A percentile compares a stretch with the other conserved stretches of the same genome.
phyloP scores from a whole-genome alignment of 2,113 vertebrate species.

The Echinops telfairi region DNA sequence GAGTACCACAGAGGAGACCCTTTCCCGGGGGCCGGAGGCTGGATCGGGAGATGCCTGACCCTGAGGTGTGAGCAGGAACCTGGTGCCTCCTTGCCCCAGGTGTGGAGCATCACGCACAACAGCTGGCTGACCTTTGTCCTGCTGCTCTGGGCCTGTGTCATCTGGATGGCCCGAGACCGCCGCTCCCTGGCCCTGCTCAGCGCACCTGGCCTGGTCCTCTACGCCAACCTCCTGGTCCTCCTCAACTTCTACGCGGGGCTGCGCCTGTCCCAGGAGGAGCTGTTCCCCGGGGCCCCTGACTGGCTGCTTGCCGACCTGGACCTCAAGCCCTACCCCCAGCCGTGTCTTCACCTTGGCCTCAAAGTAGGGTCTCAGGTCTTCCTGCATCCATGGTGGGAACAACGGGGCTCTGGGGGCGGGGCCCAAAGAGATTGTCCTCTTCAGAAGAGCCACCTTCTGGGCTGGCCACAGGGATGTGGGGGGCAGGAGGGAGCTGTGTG shows the following conservation, averaged over 20 bases:
- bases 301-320: conserved; percentile 89
- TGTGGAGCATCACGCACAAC: conserved; percentile 89
- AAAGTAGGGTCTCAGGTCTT: conserved; percentile 82
- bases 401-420: not conserved
- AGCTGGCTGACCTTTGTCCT: conserved; percentile 89
- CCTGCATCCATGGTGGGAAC: not conserved
- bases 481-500: no score
- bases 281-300: conserved; percentile 85
- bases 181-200: conserved; percentile 89
- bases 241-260: conserved; percentile 88
- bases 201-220: conserved; percentile 90
- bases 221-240: conserved; percentile 88
- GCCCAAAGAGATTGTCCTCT: not conserved
- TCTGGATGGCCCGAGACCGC: conserved; percentile 88
- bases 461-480: not conserved
- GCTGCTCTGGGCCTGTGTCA: conserved; percentile 90
- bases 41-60: not conserved
- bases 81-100: conserved; percentile 62
- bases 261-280: conserved; percentile 86
- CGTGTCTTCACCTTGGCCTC: conserved; percentile 87
- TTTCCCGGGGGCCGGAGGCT: not conserved
- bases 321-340: conserved; percentile 85
- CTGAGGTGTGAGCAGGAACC: not conserved
- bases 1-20: no score
- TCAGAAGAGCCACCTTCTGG: not conserved